A percentile compares a stretch with the other conserved stretches of the same genome.
Evolutionary conservation across 2,797 vertebrate genomes (phyloP).

Genomic region (Sciurus carolinensis): DNA sequence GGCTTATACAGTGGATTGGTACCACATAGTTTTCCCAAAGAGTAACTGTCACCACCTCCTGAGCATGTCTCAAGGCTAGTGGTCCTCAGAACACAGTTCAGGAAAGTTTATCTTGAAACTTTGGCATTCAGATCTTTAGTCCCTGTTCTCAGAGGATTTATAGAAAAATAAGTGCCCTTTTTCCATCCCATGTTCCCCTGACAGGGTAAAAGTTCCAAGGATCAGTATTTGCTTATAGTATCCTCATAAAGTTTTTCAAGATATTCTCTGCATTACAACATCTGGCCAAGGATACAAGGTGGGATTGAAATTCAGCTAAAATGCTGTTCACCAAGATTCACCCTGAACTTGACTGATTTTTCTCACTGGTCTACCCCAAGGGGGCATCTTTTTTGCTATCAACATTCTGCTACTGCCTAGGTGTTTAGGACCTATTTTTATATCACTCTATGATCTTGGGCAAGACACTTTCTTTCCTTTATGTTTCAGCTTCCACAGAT

Average conservation of each 20-base stretch:
- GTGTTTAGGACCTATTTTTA: background rate
- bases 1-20: background rate
- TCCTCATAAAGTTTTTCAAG: background rate
- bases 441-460: background rate
- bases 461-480: background rate
- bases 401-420: background rate
- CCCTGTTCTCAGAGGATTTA: background rate
- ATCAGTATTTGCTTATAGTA: background rate
- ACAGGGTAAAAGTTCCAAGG: background rate
- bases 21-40: background rate
- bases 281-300: background rate
- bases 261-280: background rate
- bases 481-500: background rate
- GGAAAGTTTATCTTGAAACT: background rate
- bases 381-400: background rate
- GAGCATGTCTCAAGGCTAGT: background rate
- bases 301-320: background rate
- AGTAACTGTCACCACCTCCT: background rate
- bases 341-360: background rate
- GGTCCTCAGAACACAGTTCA: background rate
- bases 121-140: background rate
- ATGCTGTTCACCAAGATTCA: background rate
- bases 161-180: background rate
- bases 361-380: background rate
- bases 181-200: background rate